These are phyloP conservation scores for Pelvicachromis taeniatus DNA, from an alignment of 2,113 vertebrate species.

Conservation along the genomic window DNA sequence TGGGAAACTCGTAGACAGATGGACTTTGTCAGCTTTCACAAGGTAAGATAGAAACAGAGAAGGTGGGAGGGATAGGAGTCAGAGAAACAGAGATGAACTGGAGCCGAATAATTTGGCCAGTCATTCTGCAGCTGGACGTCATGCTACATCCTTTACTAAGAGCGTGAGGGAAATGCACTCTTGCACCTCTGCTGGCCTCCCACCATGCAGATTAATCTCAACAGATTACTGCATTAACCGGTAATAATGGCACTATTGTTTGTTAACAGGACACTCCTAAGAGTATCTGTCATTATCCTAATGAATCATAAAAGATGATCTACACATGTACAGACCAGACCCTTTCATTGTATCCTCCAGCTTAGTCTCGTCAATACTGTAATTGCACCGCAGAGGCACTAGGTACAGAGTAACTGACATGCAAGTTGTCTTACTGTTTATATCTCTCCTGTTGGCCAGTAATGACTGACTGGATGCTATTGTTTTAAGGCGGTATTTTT, in stretches of 20 bases:
- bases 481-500: not conserved
- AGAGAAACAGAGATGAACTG: not conserved
- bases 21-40: slow-evolving; percentile 27
- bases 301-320: not conserved
- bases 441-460: not conserved
- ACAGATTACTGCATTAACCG: not conserved
- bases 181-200: not conserved
- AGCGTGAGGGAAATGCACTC: not conserved
- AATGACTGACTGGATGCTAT: not conserved
- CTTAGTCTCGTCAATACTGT: not conserved
- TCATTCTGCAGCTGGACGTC: not conserved
- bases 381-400: not conserved
- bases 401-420: not conserved
- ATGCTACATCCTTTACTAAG: not conserved
- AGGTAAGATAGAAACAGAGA: slow-evolving; percentile 46
- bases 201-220: not conserved
- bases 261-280: not conserved
- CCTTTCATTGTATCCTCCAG: not conserved
- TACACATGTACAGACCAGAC: not conserved
- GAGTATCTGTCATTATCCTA: not conserved
- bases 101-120: slow-evolving; percentile 21
- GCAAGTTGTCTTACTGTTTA: not conserved
- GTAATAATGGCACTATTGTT: not conserved
- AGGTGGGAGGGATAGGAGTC: not conserved
- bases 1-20: slow-evolving; percentile 21